These are phyloP conservation scores for Diabrotica undecimpunctata DNA, from an alignment of 1,140 invertebrate genomes.

Conservation along the genomic window DNA sequence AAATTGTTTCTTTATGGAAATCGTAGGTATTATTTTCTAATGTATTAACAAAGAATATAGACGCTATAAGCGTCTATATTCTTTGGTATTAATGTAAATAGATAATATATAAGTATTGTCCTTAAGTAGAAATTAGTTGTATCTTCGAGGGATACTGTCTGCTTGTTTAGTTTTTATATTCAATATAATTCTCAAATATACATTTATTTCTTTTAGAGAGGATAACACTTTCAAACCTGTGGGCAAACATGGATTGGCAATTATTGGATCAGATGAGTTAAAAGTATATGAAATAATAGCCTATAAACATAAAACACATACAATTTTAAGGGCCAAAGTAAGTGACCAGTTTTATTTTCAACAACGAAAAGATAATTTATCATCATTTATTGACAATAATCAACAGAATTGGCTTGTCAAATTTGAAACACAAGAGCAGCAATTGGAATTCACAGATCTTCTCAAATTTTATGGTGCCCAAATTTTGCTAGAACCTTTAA, in stretches of 20 bases:
- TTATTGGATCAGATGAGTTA: conserved; percentile 24
- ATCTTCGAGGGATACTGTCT: background rate
- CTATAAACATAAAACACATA: conserved; percentile 33
- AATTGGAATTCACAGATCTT: conserved; percentile 24
- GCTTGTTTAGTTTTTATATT: too few relatives aligned
- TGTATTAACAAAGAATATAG: too few relatives aligned
- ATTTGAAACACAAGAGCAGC: conserved; percentile 28
- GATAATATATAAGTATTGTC: too few relatives aligned
- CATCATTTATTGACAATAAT: conserved; percentile 31
- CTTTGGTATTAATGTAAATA: too few relatives aligned
- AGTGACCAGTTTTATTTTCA: conserved; percentile 20
- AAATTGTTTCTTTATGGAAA: conserved; percentile 32
- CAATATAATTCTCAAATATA: too few relatives aligned
- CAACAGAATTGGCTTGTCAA: conserved; percentile 30
- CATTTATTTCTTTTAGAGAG: conserved; percentile 20
- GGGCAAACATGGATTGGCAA: conserved; percentile 33
- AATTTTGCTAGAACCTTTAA: conserved; percentile 9
- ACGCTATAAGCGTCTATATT: too few relatives aligned
- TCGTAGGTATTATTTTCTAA: conserved; percentile 21
- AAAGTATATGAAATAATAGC: conserved; percentile 32
- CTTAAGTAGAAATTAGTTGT: background rate
- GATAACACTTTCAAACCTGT: conserved; percentile 19
- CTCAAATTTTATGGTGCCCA: conserved; percentile 24
- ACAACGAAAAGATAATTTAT: conserved; percentile 29
- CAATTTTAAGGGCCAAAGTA: conserved; percentile 27